A percentile compares a stretch with the other conserved stretches of the same genome.
phyloP scores from a whole-genome alignment of 2,113 vertebrate species.

The Callospermophilus lateralis region DNA sequence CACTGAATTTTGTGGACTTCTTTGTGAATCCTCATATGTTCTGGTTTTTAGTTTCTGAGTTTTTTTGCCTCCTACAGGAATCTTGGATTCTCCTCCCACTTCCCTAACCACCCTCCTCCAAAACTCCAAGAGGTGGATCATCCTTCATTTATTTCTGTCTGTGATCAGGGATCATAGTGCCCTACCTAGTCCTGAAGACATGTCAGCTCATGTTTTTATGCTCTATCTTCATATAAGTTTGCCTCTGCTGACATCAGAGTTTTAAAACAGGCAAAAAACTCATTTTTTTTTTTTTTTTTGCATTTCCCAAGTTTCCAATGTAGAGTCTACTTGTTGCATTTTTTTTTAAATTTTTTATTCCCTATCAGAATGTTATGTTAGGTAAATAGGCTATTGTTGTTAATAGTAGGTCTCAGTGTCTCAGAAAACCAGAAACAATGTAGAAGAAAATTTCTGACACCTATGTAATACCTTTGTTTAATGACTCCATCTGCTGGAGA shows the following conservation, averaged over 20 bases:
- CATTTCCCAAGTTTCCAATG: not conserved
- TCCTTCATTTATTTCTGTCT: not conserved
- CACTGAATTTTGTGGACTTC: not conserved
- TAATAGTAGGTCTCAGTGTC: not conserved
- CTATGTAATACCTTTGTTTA: not conserved
- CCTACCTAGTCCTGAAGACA: not conserved
- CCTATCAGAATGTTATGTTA: not conserved
- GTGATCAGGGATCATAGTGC: not conserved
- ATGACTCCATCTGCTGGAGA: slow-evolving; percentile 59
- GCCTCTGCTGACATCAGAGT: not conserved
- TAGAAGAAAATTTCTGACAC: not conserved
- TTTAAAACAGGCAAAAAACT: not conserved
- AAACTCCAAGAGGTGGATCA: not conserved
- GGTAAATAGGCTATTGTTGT: not conserved
- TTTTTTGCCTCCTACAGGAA: not conserved
- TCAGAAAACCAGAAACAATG: not conserved
- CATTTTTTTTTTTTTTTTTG: not conserved
- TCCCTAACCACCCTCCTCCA: too few relatives aligned
- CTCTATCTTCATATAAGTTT: not conserved
- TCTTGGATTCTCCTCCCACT: not conserved
- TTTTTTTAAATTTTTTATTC: not conserved
- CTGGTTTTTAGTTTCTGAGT: not conserved
- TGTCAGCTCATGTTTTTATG: not conserved
- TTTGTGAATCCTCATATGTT: not conserved
- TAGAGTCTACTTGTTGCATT: not conserved